These are phyloP conservation scores for Callocephalon fimbriatum DNA, from an alignment of 2,113 vertebrate species.

Conservation along the genomic window DNA sequence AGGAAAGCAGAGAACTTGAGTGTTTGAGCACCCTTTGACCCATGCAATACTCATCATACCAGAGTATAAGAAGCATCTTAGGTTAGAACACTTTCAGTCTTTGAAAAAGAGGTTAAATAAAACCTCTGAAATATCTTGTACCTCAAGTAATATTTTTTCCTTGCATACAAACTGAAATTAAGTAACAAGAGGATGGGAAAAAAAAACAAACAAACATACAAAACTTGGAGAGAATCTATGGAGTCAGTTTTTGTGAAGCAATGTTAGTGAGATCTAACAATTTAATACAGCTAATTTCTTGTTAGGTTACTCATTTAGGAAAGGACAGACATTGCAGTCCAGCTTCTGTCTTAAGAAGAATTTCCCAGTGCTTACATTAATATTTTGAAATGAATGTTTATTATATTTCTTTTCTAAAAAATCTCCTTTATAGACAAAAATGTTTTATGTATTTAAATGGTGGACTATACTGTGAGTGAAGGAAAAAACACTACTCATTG, in stretches of 20 bases:
- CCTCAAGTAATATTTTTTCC: background rate
- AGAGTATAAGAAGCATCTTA: background rate
- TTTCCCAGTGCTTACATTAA: background rate
- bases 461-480: background rate
- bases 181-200: background rate
- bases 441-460: background rate
- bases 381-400: background rate
- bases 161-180: background rate
- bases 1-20: background rate
- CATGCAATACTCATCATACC: background rate
- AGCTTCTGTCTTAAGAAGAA: background rate
- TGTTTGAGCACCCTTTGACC: background rate
- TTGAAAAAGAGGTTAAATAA: background rate
- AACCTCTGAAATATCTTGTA: background rate
- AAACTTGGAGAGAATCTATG: background rate
- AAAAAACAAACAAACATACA: background rate
- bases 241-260: background rate
- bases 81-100: background rate
- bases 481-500: background rate
- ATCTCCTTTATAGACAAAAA: background rate
- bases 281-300: background rate
- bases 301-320: background rate
- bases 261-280: background rate
- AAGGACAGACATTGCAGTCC: background rate
- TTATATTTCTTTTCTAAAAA: background rate